Base-by-base conservation (phyloP, 2,888 invertebrate species). In the Cataglyphis rosenhaueri region DNA sequence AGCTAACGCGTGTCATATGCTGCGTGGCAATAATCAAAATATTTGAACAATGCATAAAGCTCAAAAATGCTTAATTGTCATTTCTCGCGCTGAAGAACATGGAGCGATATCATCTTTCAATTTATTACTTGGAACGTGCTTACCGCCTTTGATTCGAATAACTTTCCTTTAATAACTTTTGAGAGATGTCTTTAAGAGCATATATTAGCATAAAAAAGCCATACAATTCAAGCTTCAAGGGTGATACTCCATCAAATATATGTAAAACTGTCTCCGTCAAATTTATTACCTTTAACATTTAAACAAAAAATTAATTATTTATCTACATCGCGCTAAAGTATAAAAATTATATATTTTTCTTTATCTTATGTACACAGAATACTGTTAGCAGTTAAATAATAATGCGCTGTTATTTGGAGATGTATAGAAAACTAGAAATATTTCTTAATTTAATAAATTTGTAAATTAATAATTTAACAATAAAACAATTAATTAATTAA, bases 11-110 rank as follows among this genome's bases (percentile, higher is more conserved):
- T 41, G 44, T 32, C 44, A 1, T 32, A 32, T 18, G 12, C 57
- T 78, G 57, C 70, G 59, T 78, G 18, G 44, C 25, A 59, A 59
- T 12, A 35, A 59, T 18, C 35, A 59, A 78, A 78, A 78, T 78
- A 70, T 78, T 70, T 78, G 4, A 32, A 48, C 21, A 70, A 70
- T 78, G 44, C n/a, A 18, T 41, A 41, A 68, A 10, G 66, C 32
- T 21, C 44, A 21, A 70, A 59, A 70, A 4, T 78, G 70, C 70
- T 78, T 78, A 48, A 70, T 5, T 25, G 12, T n/a, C 8, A 3
- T 18, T 78, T 70, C 59, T n/a, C 29, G 32, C n/a, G 15, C 0
- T 15, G 12, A 15, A 61, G 18, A 70, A 55, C 18, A 66, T 2
- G 44, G 8, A 12, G 21, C 35, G 57, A 48, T n/a, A 70, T 78